phyloP scores from a whole-genome alignment of 2,888 invertebrate species.

The Spilosoma lubricipeda region DNA sequence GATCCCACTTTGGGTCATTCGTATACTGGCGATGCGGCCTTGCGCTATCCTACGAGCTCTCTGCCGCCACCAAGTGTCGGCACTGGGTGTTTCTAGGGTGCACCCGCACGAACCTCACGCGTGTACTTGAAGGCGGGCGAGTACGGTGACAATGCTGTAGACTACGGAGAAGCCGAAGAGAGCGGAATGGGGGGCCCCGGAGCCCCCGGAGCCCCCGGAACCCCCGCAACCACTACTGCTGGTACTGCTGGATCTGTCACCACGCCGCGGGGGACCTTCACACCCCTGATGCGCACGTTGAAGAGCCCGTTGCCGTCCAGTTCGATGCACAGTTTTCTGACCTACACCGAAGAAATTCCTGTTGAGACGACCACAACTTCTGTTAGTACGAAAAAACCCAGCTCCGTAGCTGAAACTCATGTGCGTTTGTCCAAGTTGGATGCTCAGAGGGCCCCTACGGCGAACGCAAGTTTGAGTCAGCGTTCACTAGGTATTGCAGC shows the following conservation, averaged over 20 bases:
- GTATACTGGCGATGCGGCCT: conserved; percentile 1
- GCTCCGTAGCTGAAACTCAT: not conserved
- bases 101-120: conserved; percentile 51
- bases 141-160: conserved; percentile 76
- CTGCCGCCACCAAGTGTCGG: conserved; percentile 35
- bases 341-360: not conserved
- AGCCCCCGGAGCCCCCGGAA: not conserved
- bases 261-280: not conserved
- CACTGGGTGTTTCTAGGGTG: conserved; percentile 50
- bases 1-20: not conserved
- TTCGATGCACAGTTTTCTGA: not conserved
- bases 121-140: conserved; percentile 73
- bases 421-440: conserved; percentile 3
- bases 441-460: not conserved
- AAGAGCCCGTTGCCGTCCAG: not conserved
- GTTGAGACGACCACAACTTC: not conserved
- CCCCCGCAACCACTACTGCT: not conserved
- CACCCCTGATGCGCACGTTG: not conserved
- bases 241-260: not conserved
- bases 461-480: too few species aligned
- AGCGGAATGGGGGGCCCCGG: not conserved
- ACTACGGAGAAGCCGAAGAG: conserved; percentile 53
- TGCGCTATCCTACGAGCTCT: conserved; percentile 27
- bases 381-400: not conserved
- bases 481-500: not conserved